Evolutionary conservation across 2,113 vertebrate genomes (phyloP).

Genomic region (Onychostoma macrolepis): DNA sequence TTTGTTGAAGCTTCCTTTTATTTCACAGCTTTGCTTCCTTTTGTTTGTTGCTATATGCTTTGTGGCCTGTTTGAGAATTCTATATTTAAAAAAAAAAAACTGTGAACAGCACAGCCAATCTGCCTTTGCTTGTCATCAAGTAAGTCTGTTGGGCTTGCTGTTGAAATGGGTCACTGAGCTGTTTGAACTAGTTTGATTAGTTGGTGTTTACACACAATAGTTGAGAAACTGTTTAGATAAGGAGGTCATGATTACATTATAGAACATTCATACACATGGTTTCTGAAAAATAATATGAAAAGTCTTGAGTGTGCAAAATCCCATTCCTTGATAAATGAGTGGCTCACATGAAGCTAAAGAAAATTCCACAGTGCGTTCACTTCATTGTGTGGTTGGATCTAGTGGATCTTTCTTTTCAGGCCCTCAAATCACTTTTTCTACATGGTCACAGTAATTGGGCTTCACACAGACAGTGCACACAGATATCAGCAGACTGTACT

Average conservation of each 20-base stretch:
- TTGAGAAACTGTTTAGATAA: conserved; percentile 30
- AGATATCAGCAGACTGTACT: neutral
- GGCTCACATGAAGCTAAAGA: neutral
- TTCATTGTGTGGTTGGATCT: neutral
- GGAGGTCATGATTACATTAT: neutral
- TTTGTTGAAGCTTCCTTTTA: neutral
- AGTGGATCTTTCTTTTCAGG: neutral
- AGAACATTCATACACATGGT: neutral
- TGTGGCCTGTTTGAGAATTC: neutral
- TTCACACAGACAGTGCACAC: neutral
- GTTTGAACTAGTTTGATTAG: conserved; percentile 45
- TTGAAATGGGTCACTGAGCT: conserved; percentile 44
- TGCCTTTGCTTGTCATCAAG: conserved; percentile 32
- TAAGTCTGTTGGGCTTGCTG: conserved; percentile 34
- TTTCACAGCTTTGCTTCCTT: conserved; percentile 27
- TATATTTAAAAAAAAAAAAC: neutral
- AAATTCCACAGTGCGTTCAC: too few relatives aligned
- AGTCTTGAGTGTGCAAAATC: neutral
- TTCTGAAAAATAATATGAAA: neutral
- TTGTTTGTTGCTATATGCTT: neutral
- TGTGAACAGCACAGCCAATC: conserved; percentile 26
- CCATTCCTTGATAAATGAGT: neutral
- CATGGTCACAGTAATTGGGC: neutral
- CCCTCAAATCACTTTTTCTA: neutral
- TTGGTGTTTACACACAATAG: conserved; percentile 48